Evolutionary conservation across 2,797 vertebrate genomes (phyloP), one percentile per base, ranked within the genome.

Genomic region (Miichthys miiuy): DNA sequence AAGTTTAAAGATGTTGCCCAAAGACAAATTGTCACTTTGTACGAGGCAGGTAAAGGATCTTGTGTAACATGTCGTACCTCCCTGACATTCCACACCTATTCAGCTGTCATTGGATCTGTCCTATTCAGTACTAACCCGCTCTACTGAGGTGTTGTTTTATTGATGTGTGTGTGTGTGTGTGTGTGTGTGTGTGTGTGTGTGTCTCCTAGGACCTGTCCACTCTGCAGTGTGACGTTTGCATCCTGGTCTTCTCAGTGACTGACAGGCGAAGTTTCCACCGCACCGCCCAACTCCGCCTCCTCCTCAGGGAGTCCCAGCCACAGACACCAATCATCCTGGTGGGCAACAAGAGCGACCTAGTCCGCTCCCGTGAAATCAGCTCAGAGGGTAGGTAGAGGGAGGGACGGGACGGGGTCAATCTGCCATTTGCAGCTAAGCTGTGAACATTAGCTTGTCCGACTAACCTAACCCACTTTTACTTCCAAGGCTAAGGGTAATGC

Each of bases 321-420:
- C 94, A 96, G 48, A 95, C 95, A 23, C 97, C 97, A 60, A 95
- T 98, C 89, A 97, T 97, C 94, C 95, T 98, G 14, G 97, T 96
- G 89, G 97, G 96, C 87, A 98, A 97, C 93, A 98, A 98, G 94
- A 97, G 96, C 2, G 97, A 98, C 94, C 94, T 98, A 46, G 97
- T 97, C 11, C 96, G 97, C 51, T 97, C 96, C 44, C 92, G 97
- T 63, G 97, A 98, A 89, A 96, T 98, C 85, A 97, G 95, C 67
- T 81, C 94, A 10, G 96, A 97, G 74, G 97, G 97, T 97, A 93
- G 58, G 95, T 84, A 23, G 25, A 66, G 41, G 48, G 62, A 16
- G 14, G 64, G 41, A 25, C 25, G 10, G 62, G 41, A 25, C 25
- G 0, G 1, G 25, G 42, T 20, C 41, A 41, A 8, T 44, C 1